phyloP scores from a whole-genome alignment of 2,888 invertebrate species.

The Acronicta alni region DNA sequence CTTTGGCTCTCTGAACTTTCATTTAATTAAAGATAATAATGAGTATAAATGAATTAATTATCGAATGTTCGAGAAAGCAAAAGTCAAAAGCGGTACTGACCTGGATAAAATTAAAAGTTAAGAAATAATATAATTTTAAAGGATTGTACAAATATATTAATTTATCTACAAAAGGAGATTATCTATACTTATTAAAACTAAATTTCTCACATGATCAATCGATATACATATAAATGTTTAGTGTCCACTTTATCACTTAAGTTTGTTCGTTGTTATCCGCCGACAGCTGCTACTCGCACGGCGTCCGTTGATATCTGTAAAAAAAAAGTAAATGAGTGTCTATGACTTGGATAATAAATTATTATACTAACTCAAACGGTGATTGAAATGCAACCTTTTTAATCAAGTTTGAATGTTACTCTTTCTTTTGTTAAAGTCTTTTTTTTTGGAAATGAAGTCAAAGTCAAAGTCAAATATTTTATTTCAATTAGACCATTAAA shows the following conservation, averaged over 20 bases:
- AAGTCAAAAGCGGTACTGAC: constrained; percentile 69
- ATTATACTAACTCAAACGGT: too few species aligned
- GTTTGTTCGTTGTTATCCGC: constrained; percentile 83
- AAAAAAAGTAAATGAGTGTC: constrained; percentile 27
- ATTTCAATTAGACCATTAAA: too few species aligned
- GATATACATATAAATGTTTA: constrained; percentile 57
- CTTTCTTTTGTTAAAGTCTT: too few species aligned
- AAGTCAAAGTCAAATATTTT: too few species aligned
- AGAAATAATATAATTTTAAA: constrained; percentile 40
- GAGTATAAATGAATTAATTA: constrained; percentile 77
- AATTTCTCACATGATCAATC: constrained; percentile 71
- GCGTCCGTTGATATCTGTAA: constrained; percentile 86
- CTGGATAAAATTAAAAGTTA: constrained; percentile 64
- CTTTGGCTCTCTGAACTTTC: constrained; percentile 83
- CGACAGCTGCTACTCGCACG: constrained; percentile 83
- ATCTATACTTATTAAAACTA: constrained; percentile 68
- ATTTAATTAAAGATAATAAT: constrained; percentile 78
- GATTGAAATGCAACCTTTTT: too few species aligned
- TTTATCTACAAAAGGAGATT: constrained; percentile 77
- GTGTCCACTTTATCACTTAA: constrained; percentile 81
- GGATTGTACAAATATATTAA: constrained; percentile 77
- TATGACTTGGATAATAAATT: too few species aligned
- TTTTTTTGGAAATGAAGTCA: too few species aligned
- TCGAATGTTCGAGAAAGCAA: constrained; percentile 68
- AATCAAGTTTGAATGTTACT: too few species aligned